A percentile compares a stretch with the other conserved stretches of the same genome.
Evolutionary conservation across 2,888 invertebrate species (phyloP).

Genomic region (Drosophila stalkeri): DNA sequence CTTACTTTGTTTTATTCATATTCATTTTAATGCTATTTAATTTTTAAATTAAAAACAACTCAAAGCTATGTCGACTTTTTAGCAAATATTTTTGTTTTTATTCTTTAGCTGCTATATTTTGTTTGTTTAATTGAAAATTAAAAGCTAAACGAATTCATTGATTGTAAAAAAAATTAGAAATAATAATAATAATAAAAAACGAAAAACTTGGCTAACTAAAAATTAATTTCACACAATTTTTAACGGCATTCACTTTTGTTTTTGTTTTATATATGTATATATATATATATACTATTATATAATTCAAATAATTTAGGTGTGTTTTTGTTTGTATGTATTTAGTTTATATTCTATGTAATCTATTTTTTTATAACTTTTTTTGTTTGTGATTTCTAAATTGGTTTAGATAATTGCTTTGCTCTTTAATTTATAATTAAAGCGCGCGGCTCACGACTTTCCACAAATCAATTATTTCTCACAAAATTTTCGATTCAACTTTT

Average conservation of each 20-base stretch:
- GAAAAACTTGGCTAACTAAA: constrained; percentile 74
- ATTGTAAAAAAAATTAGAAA: constrained; percentile 8
- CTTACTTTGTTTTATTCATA: constrained; percentile 36
- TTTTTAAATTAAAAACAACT: constrained; percentile 63
- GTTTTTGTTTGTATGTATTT: constrained; percentile 14
- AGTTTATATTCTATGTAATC: constrained; percentile 28
- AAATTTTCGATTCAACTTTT: constrained; percentile 30
- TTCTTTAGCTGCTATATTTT: constrained; percentile 25
- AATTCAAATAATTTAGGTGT: constrained; percentile 51
- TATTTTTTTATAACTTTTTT: neutral
- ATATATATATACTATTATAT: constrained; percentile 36
- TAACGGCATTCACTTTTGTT: constrained; percentile 24
- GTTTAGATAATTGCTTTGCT: neutral
- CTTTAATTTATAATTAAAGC: constrained; percentile 75
- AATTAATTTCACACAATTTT: constrained; percentile 53
- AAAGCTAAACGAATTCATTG: constrained; percentile 35
- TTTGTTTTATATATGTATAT: neutral
- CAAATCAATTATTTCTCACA: constrained; percentile 32
- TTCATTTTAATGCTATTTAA: constrained; percentile 52
- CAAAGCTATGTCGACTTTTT: constrained; percentile 58
- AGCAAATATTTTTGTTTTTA: constrained; percentile 17
- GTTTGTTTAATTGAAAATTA: constrained; percentile 20
- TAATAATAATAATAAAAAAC: constrained; percentile 33
- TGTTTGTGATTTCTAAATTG: constrained; percentile 26
- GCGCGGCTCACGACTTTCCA: constrained; percentile 30